Conservation (phyloP, 2,888 invertebrate species). For the Chloroclysta siterata region DNA sequence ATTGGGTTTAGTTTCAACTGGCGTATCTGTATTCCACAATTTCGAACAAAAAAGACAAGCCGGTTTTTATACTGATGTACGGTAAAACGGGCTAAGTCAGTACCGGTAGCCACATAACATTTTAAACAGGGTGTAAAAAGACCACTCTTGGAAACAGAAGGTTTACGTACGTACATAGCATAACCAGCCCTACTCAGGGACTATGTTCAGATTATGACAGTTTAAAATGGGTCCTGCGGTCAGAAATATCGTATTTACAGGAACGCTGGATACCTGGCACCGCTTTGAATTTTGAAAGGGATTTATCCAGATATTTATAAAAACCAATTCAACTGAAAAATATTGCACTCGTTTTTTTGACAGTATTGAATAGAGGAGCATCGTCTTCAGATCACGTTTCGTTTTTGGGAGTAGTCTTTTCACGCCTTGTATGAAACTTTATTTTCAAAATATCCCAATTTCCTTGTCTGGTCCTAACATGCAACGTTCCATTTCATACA, state of each 20-base stretch:
- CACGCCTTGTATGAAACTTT: not conserved
- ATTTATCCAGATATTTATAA: too few species aligned
- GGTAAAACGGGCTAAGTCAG: too few species aligned
- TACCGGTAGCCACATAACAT: too few species aligned
- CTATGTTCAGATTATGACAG: not conserved
- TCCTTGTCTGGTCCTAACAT: constrained; percentile 58
- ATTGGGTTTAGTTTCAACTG: not conserved
- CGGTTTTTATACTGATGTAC: too few species aligned
- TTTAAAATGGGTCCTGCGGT: not conserved
- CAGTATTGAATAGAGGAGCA: not conserved
- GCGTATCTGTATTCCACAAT: not conserved
- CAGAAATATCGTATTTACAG: too few species aligned
- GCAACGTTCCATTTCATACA: constrained; percentile 44
- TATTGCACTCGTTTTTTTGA: too few species aligned
- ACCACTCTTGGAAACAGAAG: not conserved
- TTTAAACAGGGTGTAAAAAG: not conserved
- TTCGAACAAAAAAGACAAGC: not conserved
- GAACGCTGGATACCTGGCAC: too few species aligned
- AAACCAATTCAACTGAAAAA: too few species aligned
- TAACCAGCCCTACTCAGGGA: too few species aligned
- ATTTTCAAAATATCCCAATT: constrained; percentile 46
- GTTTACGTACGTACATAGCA: not conserved
- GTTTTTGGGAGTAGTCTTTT: not conserved
- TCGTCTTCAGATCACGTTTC: too few species aligned
- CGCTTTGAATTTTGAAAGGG: too few species aligned